Evolutionary conservation across 2,797 vertebrate genomes (phyloP).

Genomic region (Urophycis tenuis): DNA sequence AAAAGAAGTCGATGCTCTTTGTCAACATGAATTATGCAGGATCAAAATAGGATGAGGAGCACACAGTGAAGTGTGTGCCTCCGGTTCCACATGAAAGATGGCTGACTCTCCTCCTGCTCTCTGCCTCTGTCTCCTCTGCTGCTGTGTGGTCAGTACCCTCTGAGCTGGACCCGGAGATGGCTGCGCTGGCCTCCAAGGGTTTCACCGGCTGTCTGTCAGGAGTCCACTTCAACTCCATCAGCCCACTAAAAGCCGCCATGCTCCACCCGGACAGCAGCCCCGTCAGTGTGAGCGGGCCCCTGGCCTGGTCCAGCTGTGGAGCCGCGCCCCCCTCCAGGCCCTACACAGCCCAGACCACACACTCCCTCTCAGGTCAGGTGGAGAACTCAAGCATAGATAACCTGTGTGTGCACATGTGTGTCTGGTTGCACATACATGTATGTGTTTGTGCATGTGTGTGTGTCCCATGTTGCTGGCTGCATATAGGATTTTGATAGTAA

Average conservation of each 20-base stretch:
- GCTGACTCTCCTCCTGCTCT: background rate
- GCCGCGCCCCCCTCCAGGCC: constrained; percentile 69
- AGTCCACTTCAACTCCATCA: constrained; percentile 83
- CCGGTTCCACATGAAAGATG: too few species aligned
- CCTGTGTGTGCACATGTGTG: too few species aligned
- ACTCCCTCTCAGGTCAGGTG: constrained; percentile 31
- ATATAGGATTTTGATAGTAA: background rate
- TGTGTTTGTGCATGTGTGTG: background rate
- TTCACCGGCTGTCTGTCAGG: constrained; percentile 91
- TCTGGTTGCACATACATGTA: too few species aligned
- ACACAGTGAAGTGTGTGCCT: too few species aligned
- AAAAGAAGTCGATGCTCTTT: too few species aligned
- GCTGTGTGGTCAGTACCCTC: constrained; percentile 59
- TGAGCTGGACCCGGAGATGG: constrained; percentile 76
- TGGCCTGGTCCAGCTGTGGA: constrained; percentile 79
- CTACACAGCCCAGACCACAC: constrained; percentile 80
- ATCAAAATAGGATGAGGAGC: too few species aligned
- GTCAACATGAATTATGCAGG: too few species aligned
- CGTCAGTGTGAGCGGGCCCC: constrained; percentile 72
- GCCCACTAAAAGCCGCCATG: constrained; percentile 85
- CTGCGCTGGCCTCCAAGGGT: constrained; percentile 72
- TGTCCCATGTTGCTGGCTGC: background rate
- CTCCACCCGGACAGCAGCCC: constrained; percentile 67
- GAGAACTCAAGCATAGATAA: background rate
- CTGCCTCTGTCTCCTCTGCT: background rate